phyloP scores from a whole-genome alignment of 1,140 invertebrate genomes.

The Sinonovacula constricta region DNA sequence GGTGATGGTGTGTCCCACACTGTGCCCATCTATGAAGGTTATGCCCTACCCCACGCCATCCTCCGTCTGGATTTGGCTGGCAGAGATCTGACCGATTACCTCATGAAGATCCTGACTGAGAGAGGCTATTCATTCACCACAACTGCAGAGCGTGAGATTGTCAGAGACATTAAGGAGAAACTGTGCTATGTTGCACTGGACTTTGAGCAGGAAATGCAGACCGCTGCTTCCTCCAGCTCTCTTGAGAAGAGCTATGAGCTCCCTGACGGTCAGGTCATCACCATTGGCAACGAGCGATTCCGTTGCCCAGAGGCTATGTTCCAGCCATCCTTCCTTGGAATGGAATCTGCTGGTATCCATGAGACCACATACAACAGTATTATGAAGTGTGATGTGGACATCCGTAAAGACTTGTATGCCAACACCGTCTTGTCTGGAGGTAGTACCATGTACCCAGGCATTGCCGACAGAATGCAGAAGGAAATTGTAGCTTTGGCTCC shows the following conservation, averaged over 20 bases:
- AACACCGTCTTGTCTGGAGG: slow-evolving; percentile 96
- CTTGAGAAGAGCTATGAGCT: slow-evolving; percentile 78
- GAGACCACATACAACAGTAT: slow-evolving; percentile 95
- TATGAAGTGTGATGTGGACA: slow-evolving; percentile 84
- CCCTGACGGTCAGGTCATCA: slow-evolving; percentile 78
- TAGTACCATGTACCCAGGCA: slow-evolving; percentile 85
- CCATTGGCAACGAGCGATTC: slow-evolving; percentile 78
- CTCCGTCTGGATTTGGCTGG: slow-evolving; percentile 95
- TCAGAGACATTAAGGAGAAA: slow-evolving; percentile 93
- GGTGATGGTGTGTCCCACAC: slow-evolving; percentile 97
- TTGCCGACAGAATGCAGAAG: slow-evolving; percentile 82
- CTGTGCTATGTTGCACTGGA: slow-evolving; percentile 94
- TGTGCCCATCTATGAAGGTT: slow-evolving; percentile 91
- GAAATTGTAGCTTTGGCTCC: slow-evolving; percentile 76
- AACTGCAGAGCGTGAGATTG: slow-evolving; percentile 96
- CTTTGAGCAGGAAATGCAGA: slow-evolving; percentile 92
- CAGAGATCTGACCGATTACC: slow-evolving; percentile 95
- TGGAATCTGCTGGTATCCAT: slow-evolving; percentile 78
- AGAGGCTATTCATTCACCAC: slow-evolving; percentile 98
- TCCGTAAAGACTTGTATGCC: slow-evolving; percentile 94
- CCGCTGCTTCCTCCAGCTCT: slow-evolving; percentile 85
- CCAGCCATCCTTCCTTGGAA: slow-evolving; percentile 84
- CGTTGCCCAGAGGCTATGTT: slow-evolving; percentile 80
- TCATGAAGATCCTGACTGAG: slow-evolving; percentile 97
- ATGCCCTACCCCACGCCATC: slow-evolving; percentile 88